Evolutionary conservation across 2,797 vertebrate genomes (phyloP).

Genomic region (Harpagifer antarcticus): DNA sequence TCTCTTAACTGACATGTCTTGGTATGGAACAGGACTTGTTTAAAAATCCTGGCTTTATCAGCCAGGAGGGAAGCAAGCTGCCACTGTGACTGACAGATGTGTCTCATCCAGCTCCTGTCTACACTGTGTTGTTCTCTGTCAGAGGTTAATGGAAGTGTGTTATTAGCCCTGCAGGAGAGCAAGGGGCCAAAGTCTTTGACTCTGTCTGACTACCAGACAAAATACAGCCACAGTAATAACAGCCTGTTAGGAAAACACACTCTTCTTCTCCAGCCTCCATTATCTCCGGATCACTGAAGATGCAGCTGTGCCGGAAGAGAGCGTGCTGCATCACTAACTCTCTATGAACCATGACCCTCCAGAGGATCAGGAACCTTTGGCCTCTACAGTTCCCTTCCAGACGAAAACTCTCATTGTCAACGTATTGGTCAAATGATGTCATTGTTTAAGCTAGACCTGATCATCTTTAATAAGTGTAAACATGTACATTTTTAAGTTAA

Average conservation of each 20-base stretch:
- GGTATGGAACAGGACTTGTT: background rate
- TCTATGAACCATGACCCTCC: background rate
- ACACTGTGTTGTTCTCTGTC: slow-evolving; percentile 37
- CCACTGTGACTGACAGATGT: background rate
- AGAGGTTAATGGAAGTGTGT: slow-evolving; percentile 57
- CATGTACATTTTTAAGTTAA: too few relatives aligned
- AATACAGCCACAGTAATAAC: background rate
- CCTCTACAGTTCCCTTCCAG: background rate
- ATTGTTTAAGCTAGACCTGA: too few relatives aligned
- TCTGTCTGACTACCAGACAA: slow-evolving; percentile 24
- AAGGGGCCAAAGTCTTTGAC: slow-evolving; percentile 2
- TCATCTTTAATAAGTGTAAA: too few relatives aligned
- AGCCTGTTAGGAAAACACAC: slow-evolving; percentile 17
- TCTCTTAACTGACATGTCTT: background rate
- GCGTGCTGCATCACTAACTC: background rate
- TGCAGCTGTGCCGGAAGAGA: slow-evolving; percentile 21
- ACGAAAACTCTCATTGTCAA: background rate
- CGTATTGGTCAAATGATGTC: too few relatives aligned
- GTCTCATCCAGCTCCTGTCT: slow-evolving; percentile 32
- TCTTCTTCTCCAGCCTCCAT: slow-evolving; percentile 4
- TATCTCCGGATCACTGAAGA: slow-evolving; percentile 17
- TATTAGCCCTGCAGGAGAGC: slow-evolving; percentile 50
- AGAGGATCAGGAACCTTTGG: background rate
- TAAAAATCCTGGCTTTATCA: background rate
- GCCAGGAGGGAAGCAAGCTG: background rate